phyloP scores from a whole-genome alignment of 2,888 invertebrate genomes.

The Rotaria socialis region DNA sequence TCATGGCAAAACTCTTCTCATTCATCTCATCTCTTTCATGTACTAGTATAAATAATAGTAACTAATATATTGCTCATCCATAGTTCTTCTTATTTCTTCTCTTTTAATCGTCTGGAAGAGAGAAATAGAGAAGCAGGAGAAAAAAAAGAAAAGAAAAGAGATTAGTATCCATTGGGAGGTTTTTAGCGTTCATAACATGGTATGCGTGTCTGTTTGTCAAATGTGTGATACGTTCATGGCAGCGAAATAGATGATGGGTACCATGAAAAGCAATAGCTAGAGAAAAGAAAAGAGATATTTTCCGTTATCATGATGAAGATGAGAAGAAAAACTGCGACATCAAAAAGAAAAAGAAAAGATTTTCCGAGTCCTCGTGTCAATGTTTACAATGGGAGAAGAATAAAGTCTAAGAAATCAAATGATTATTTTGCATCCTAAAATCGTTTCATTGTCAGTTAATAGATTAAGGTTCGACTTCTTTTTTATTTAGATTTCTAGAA shows the following conservation, averaged over 20 bases:
- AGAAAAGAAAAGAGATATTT: neutral
- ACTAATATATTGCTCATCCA: neutral
- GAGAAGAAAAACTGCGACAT: no score
- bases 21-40: neutral
- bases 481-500: neutral
- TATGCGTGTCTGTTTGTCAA: no score
- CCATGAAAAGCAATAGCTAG: neutral
- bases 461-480: neutral
- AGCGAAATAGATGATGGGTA: neutral
- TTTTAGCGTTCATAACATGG: neutral
- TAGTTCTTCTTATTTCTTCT: neutral
- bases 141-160: neutral
- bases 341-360: no score
- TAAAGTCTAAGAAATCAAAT: no score
- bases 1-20: neutral
- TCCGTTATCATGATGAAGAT: neutral
- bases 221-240: no score
- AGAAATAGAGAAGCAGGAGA: no score
- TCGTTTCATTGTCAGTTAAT: neutral
- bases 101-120: neutral
- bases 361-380: no score
- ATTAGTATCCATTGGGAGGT: neutral
- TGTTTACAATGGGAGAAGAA: no score
- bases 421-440: neutral
- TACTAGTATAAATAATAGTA: neutral